Evolutionary conservation across 2,888 invertebrate genomes (phyloP).

Genomic region (Mythimna lalbum): DNA sequence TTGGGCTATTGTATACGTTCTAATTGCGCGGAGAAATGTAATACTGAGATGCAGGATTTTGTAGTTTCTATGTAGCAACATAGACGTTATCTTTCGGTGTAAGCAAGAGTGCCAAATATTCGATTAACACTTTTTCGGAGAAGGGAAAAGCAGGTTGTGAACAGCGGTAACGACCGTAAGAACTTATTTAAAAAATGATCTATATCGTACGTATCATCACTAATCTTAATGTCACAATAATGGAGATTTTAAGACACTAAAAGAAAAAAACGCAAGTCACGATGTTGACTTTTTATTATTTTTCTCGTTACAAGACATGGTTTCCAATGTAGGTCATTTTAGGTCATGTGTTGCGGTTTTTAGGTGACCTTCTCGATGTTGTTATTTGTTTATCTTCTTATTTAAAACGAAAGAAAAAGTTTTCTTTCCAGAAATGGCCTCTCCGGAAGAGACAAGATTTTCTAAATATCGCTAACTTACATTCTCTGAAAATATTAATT

Average conservation of each 20-base stretch:
- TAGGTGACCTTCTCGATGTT: conserved; percentile 7
- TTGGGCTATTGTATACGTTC: too few species aligned
- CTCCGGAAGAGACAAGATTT: not conserved
- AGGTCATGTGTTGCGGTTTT: not conserved
- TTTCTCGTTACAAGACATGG: conserved; percentile 23
- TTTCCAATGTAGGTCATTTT: conserved; percentile 22
- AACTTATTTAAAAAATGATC: conserved; percentile 11
- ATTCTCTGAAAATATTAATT: not conserved
- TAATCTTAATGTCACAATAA: conserved; percentile 25
- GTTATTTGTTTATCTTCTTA: not conserved
- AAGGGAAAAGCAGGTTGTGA: conserved; percentile 8
- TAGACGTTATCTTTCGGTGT: not conserved
- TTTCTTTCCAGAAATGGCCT: not conserved
- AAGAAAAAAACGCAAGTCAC: conserved; percentile 28
- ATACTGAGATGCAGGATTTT: too few species aligned
- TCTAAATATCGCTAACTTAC: not conserved
- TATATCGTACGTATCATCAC: not conserved
- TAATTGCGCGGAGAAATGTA: too few species aligned
- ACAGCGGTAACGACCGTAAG: conserved; percentile 13
- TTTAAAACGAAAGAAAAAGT: too few species aligned
- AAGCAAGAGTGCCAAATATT: not conserved
- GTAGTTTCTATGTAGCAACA: too few species aligned
- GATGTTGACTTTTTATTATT: conserved; percentile 42
- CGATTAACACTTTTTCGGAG: not conserved
- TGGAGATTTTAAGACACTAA: conserved; percentile 18